Conservation (phyloP, 92 coral and sea anemone species). For the Epizoanthus fatuus region DNA sequence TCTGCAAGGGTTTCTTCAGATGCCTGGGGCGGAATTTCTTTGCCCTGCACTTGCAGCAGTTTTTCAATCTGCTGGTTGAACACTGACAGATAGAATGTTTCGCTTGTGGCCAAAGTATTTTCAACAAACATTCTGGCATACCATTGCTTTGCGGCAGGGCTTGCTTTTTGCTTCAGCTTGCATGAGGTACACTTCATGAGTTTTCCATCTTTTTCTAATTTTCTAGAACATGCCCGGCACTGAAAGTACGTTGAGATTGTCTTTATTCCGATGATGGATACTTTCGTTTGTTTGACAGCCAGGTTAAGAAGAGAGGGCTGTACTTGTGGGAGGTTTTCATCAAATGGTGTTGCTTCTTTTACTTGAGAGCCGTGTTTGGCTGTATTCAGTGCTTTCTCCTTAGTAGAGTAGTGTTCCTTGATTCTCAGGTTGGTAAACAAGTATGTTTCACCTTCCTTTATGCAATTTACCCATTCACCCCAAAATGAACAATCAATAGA, state of each 20-base stretch:
- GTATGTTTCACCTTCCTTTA: no score
- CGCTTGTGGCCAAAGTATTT: conserved; percentile 33
- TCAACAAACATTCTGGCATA: conserved; percentile 54
- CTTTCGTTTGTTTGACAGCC: conserved; percentile 40
- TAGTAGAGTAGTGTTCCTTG: conserved; percentile 51
- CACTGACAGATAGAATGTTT: conserved; percentile 33
- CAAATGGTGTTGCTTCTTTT: conserved; percentile 40
- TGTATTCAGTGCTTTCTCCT: conserved; percentile 3
- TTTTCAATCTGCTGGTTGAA: conserved; percentile 45
- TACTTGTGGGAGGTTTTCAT: conserved; percentile 21
- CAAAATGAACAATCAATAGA: no score
- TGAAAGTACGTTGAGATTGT: conserved; percentile 32
- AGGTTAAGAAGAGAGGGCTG: conserved; percentile 38
- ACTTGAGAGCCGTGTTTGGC: neutral
- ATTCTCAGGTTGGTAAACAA: conserved; percentile 52
- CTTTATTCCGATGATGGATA: conserved; percentile 61
- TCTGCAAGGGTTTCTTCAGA: neutral
- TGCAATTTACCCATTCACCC: no score
- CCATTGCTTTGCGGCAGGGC: conserved; percentile 57
- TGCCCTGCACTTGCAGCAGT: neutral
- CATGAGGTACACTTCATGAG: neutral
- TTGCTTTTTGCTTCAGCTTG: conserved; percentile 9
- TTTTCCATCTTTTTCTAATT: conserved; percentile 46
- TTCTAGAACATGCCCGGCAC: conserved; percentile 62
- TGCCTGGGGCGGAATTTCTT: neutral